These are phyloP conservation scores for Rosalia funebris DNA, from an alignment of 2,888 invertebrate genomes.

Conservation along the genomic window DNA sequence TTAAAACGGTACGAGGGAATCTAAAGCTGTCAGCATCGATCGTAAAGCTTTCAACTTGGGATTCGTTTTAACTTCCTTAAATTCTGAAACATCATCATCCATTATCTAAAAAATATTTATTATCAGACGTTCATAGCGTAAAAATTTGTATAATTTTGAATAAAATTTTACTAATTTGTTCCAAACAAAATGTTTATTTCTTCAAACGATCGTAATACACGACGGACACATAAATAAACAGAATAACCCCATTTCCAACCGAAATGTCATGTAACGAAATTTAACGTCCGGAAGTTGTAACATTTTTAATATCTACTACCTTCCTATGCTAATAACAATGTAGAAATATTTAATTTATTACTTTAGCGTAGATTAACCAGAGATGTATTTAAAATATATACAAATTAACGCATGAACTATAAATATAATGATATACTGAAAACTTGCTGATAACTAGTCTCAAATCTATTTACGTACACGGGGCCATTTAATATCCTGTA, in stretches of 20 bases:
- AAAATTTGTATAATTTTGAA: slow-evolving; percentile 15
- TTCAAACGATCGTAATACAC: slow-evolving; percentile 3
- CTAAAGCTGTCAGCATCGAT: slow-evolving; percentile 64
- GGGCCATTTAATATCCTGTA: slow-evolving; percentile 22
- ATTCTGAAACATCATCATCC: slow-evolving; percentile 54
- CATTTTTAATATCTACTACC: slow-evolving; percentile 30
- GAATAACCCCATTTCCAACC: slow-evolving; percentile 32
- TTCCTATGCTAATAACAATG: slow-evolving; percentile 8
- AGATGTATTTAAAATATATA: not conserved
- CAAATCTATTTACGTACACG: not conserved
- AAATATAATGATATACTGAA: slow-evolving; percentile 2
- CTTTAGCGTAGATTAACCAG: not conserved
- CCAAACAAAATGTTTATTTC: slow-evolving; percentile 11
- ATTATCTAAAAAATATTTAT: slow-evolving; percentile 49
- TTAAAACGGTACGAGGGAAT: slow-evolving; percentile 57
- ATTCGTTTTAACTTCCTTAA: slow-evolving; percentile 60
- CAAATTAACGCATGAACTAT: not conserved
- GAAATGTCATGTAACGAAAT: slow-evolving; percentile 41
- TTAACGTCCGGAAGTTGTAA: slow-evolving; percentile 46
- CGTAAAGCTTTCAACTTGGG: slow-evolving; percentile 64
- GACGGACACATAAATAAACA: slow-evolving; percentile 38
- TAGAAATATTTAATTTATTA: slow-evolving; percentile 16
- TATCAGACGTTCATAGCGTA: slow-evolving; percentile 28
- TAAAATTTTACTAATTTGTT: slow-evolving; percentile 26
- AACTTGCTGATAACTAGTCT: not conserved